These are phyloP conservation scores for Palythoa grandiflora DNA, from an alignment of 92 coral and sea anemone species.

Conservation along the genomic window DNA sequence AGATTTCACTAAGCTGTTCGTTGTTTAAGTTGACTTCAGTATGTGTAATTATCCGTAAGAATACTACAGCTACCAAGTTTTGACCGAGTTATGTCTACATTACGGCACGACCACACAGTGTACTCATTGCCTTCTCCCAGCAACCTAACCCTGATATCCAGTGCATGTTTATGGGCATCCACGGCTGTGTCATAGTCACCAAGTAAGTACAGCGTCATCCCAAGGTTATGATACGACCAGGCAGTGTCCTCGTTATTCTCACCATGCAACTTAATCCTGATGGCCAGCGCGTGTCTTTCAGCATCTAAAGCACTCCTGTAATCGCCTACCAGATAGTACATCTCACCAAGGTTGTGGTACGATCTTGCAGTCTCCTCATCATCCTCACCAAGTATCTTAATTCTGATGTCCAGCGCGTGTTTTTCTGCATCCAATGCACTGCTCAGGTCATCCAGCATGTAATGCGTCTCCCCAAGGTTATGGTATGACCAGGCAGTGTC, in stretches of 20 bases:
- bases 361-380: not conserved
- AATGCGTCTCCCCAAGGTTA: not conserved
- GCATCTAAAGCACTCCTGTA: not conserved
- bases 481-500: conserved; percentile 14
- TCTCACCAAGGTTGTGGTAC: not conserved
- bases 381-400: not conserved
- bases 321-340: not conserved
- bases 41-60: no score
- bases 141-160: no score
- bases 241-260: not conserved
- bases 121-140: no score
- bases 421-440: not conserved
- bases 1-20: no score
- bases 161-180: not conserved
- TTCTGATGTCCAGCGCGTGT: not conserved
- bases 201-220: not conserved
- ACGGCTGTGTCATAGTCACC: not conserved
- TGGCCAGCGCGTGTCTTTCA: not conserved
- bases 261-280: not conserved
- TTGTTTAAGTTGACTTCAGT: no score
- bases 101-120: no score
- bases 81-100: no score
- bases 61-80: no score
- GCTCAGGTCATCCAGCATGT: not conserved
- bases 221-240: not conserved